Evolutionary conservation across 2,797 vertebrate species (phyloP).

Genomic region (Sternotherus odoratus): DNA sequence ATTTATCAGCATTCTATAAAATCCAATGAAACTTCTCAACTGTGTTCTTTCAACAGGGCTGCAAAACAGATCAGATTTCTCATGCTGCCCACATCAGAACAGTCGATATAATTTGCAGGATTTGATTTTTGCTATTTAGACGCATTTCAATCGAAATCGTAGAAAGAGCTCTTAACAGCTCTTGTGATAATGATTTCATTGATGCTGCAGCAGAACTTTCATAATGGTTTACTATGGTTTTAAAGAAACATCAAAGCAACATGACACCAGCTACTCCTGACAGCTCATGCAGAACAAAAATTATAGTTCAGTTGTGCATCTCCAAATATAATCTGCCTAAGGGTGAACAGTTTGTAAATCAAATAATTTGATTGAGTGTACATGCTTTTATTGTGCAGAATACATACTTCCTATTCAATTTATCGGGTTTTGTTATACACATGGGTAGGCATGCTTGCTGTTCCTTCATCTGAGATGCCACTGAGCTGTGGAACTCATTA

Average conservation of each 20-base stretch:
- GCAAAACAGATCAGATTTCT: background rate
- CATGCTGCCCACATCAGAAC: background rate
- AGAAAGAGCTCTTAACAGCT: constrained; percentile 16
- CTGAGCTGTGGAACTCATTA: constrained; percentile 74
- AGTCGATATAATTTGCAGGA: background rate
- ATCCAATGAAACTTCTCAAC: background rate
- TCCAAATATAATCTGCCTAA: constrained; percentile 77
- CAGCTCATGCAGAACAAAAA: constrained; percentile 62
- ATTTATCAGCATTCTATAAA: constrained; percentile 14
- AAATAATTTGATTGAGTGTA: constrained; percentile 57
- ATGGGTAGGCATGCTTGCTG: constrained; percentile 11
- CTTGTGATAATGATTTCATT: constrained; percentile 24
- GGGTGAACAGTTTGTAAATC: constrained; percentile 76
- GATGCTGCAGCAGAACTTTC: constrained; percentile 50
- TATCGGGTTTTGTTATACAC: constrained; percentile 23
- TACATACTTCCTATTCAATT: constrained; percentile 33
- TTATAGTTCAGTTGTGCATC: constrained; percentile 40
- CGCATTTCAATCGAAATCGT: constrained; percentile 33
- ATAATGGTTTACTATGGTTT: constrained; percentile 57
- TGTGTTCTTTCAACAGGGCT: background rate
- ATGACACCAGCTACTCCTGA: constrained; percentile 51
- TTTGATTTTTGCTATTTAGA: background rate
- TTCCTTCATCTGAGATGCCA: constrained; percentile 43
- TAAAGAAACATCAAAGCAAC: constrained; percentile 75
- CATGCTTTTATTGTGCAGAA: constrained; percentile 51